phyloP scores from a whole-genome alignment of 2,113 vertebrate species.

The Oenanthe melanoleuca region DNA sequence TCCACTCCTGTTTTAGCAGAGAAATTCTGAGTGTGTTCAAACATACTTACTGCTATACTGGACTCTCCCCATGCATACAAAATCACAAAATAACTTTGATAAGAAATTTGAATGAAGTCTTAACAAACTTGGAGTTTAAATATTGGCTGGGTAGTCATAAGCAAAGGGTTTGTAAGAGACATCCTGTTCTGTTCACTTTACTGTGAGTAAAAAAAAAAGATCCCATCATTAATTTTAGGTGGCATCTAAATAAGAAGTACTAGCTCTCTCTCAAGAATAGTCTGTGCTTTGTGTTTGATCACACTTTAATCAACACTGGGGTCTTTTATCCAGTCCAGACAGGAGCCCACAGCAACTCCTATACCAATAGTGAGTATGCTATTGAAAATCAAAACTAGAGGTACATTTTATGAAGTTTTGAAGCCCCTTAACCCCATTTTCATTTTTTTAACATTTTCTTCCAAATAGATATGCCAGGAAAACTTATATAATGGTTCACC shows the following conservation, averaged over 20 bases:
- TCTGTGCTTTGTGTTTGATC: not conserved
- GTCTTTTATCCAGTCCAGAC: not conserved
- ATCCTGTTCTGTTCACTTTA: not conserved
- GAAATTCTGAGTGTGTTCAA: not conserved
- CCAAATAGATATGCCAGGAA: not conserved
- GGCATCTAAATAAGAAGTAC: not conserved
- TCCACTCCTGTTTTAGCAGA: not conserved
- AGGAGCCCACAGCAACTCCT: not conserved
- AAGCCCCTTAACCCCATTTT: not conserved
- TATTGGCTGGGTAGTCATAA: not conserved
- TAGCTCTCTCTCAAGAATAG: not conserved
- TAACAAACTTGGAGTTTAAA: not conserved
- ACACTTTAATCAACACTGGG: not conserved
- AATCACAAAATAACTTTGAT: not conserved
- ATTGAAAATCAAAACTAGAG: not conserved
- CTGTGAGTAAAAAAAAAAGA: not conserved
- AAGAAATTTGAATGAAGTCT: not conserved
- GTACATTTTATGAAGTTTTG: not conserved
- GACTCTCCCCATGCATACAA: not conserved
- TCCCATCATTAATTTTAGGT: not conserved
- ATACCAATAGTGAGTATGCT: not conserved
- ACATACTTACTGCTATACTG: not conserved
- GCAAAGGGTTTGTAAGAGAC: not conserved
- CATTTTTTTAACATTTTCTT: not conserved
- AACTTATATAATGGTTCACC: not conserved